phyloP scores from a whole-genome alignment of 2,888 invertebrate genomes.

The Druceiella hillmani region DNA sequence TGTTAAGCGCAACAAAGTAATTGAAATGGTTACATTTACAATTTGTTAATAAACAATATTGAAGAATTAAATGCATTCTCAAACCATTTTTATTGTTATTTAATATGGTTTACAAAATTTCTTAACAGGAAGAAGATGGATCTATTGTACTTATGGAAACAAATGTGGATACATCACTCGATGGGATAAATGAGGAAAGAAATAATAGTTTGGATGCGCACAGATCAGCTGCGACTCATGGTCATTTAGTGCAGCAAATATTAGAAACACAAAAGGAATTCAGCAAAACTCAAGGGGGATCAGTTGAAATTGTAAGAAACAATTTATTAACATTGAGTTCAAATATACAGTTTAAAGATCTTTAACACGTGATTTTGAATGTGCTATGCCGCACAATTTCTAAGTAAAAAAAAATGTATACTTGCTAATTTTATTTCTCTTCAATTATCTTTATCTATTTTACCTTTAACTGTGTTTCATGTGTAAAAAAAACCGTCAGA shows the following conservation, averaged over 20 bases:
- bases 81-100: slow-evolving; percentile 2
- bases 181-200: slow-evolving; percentile 28
- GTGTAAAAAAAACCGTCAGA: too few species aligned
- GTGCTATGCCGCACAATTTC: too few species aligned
- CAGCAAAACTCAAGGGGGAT: slow-evolving; percentile 47
- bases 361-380: too few species aligned
- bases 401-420: too few species aligned
- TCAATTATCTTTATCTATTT: too few species aligned
- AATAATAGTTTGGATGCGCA: slow-evolving; percentile 23
- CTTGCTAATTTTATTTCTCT: too few species aligned
- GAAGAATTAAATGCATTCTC: neutral
- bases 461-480: too few species aligned
- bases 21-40: too few species aligned
- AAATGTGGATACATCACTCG: slow-evolving; percentile 16
- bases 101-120: neutral
- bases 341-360: too few species aligned
- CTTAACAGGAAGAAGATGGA: slow-evolving; percentile 59
- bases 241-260: slow-evolving; percentile 89
- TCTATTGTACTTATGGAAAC: slow-evolving; percentile 64
- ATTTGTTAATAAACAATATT: too few species aligned
- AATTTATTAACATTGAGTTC: too few species aligned
- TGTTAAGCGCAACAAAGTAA: too few species aligned
- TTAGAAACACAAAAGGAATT: slow-evolving; percentile 85
- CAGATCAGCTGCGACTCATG: slow-evolving; percentile 46
- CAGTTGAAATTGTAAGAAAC: slow-evolving; percentile 60